These are phyloP conservation scores for Cotesia chilonis DNA, from an alignment of 1,140 invertebrate species.

Conservation along the genomic window DNA sequence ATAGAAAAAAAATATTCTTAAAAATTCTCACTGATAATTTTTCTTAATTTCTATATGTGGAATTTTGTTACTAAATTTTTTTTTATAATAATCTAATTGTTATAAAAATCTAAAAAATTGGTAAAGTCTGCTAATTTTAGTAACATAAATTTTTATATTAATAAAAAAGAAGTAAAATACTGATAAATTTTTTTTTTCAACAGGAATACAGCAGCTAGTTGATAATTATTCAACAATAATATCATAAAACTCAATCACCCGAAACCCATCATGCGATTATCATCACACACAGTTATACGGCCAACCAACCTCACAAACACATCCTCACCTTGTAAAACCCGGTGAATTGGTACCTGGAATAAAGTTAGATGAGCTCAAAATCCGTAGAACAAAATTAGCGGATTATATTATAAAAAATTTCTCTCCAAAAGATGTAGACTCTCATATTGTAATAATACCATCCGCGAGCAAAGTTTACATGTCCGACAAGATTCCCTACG, in stretches of 20 bases:
- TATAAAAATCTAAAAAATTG: too few relatives aligned
- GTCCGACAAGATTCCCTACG: constrained; percentile 93
- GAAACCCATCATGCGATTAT: constrained; percentile 3
- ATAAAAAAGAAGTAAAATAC: too few relatives aligned
- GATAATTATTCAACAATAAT: constrained; percentile 19
- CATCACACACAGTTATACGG: constrained; percentile 62
- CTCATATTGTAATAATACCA: constrained; percentile 77
- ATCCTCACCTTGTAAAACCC: constrained; percentile 79
- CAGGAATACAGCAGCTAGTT: neutral
- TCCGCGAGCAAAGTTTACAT: constrained; percentile 85
- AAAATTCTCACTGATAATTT: too few relatives aligned
- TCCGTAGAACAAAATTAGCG: constrained; percentile 74
- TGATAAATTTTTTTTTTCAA: too few relatives aligned
- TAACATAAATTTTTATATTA: too few relatives aligned
- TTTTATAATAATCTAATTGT: too few relatives aligned
- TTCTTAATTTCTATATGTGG: too few relatives aligned
- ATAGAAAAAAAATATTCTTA: too few relatives aligned
- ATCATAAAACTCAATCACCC: constrained; percentile 15
- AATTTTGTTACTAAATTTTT: too few relatives aligned
- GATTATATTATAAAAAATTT: constrained; percentile 64
- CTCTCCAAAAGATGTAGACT: constrained; percentile 48
- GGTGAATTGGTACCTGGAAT: constrained; percentile 83
- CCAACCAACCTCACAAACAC: constrained; percentile 79
- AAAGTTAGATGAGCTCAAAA: constrained; percentile 75
- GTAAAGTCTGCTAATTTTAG: too few relatives aligned